Evolutionary conservation across 2,797 vertebrate genomes (phyloP).

Genomic region (Mastacembelus armatus): DNA sequence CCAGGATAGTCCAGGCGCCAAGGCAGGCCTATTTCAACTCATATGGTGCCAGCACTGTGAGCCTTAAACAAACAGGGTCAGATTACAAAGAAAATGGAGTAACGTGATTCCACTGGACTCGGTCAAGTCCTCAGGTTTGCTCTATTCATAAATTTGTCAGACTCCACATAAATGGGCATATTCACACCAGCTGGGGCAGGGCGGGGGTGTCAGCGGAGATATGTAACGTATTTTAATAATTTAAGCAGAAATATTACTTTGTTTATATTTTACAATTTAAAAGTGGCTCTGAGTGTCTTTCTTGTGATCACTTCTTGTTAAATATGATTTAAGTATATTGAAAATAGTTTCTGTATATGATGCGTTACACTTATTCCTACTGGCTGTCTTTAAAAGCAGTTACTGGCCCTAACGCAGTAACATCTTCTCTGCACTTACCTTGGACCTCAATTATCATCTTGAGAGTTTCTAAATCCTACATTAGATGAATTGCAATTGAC

Average conservation of each 20-base stretch:
- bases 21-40: slow-evolving; percentile 61
- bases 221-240: no score
- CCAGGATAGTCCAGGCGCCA: slow-evolving; percentile 66
- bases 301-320: slow-evolving; percentile 17
- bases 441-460: slow-evolving; percentile 84
- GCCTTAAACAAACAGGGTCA: slow-evolving; percentile 80
- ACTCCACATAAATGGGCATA: slow-evolving; percentile 21
- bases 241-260: slow-evolving; percentile 5
- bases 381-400: slow-evolving; percentile 37
- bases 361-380: background rate
- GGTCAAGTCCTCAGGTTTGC: slow-evolving; percentile 50
- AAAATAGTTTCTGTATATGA: slow-evolving; percentile 24
- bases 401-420: slow-evolving; percentile 44
- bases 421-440: slow-evolving; percentile 64
- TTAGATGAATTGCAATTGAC: slow-evolving; percentile 82
- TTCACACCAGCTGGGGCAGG: slow-evolving; percentile 45
- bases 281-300: slow-evolving; percentile 5
- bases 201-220: no score
- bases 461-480: slow-evolving; percentile 74
- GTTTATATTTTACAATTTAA: slow-evolving; percentile 23
- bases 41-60: slow-evolving; percentile 71
- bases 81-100: slow-evolving; percentile 74
- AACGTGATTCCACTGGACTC: slow-evolving; percentile 67
- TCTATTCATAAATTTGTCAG: slow-evolving; percentile 65
- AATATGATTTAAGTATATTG: background rate